phyloP scores from a whole-genome alignment of 2,797 vertebrate species.

The Anguilla obscura region DNA sequence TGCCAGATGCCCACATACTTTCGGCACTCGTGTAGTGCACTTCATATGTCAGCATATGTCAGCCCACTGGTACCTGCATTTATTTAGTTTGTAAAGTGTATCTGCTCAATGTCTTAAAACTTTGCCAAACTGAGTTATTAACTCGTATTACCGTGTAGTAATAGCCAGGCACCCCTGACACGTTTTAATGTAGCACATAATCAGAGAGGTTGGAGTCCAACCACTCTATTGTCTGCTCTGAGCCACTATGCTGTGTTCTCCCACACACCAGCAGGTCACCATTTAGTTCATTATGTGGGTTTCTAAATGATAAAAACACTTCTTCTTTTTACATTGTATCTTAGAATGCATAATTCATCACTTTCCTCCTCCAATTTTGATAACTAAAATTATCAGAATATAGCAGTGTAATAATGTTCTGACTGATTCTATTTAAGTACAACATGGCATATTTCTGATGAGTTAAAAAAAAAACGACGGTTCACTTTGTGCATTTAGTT shows the following conservation, averaged over 20 bases:
- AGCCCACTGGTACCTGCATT: no score
- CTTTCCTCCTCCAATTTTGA: background rate
- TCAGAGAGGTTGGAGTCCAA: constrained; percentile 8
- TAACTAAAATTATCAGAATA: no score
- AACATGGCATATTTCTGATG: background rate
- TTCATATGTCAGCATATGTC: no score
- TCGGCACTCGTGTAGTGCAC: no score
- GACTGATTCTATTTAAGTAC: background rate
- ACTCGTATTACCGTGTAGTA: background rate
- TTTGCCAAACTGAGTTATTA: background rate
- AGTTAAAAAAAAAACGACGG: background rate
- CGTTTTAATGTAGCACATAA: constrained; percentile 36
- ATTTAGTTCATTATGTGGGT: constrained; percentile 16
- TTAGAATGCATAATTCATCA: background rate
- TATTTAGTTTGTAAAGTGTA: background rate
- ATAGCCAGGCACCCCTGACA: constrained; percentile 13
- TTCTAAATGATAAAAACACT: background rate
- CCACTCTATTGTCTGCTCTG: constrained; percentile 26
- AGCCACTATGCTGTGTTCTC: background rate
- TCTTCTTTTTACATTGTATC: no score
- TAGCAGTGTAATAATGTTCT: background rate
- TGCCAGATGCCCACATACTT: no score
- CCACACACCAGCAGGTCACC: constrained; percentile 16
- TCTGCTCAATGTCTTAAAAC: background rate
- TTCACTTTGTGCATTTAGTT: background rate